Evolutionary conservation across 2,797 vertebrate species (phyloP).

Genomic region (Mallotus villosus): DNA sequence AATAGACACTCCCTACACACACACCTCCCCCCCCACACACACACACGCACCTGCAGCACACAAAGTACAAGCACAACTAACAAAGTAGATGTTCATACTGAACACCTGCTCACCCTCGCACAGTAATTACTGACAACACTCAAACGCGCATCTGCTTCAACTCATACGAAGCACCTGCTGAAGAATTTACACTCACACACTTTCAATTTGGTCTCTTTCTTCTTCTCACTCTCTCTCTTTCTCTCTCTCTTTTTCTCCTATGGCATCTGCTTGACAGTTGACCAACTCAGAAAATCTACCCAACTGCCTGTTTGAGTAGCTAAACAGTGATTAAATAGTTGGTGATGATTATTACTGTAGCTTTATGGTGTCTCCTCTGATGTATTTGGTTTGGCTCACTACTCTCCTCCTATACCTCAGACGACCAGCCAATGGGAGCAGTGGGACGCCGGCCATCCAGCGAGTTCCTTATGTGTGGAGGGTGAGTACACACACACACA

Average conservation of each 20-base stretch:
- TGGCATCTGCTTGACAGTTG: background rate
- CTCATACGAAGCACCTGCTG: slow-evolving; percentile 26
- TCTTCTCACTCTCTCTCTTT: too few species aligned
- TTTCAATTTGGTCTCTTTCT: background rate
- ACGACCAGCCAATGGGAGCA: slow-evolving; percentile 84
- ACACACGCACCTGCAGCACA: slow-evolving; percentile 24
- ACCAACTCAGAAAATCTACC: background rate
- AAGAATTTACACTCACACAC: slow-evolving; percentile 15
- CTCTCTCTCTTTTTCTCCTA: too few species aligned
- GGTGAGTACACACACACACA: slow-evolving; percentile 75
- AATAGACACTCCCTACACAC: slow-evolving; percentile 6
- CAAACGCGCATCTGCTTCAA: slow-evolving; percentile 12
- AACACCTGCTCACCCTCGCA: slow-evolving; percentile 3
- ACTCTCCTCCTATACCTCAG: slow-evolving; percentile 63
- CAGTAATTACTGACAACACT: background rate
- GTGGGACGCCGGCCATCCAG: slow-evolving; percentile 82
- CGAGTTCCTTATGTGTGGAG: slow-evolving; percentile 91
- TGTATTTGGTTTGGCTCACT: background rate
- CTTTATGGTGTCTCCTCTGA: background rate
- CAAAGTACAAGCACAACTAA: background rate
- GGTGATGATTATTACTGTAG: slow-evolving; percentile 1
- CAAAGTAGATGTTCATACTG: background rate
- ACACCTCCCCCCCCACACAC: background rate
- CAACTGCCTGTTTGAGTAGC: background rate
- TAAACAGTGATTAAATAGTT: slow-evolving; percentile 14